Conservation (phyloP, 2,797 vertebrate species). For the Darevskia mixta region DNA sequence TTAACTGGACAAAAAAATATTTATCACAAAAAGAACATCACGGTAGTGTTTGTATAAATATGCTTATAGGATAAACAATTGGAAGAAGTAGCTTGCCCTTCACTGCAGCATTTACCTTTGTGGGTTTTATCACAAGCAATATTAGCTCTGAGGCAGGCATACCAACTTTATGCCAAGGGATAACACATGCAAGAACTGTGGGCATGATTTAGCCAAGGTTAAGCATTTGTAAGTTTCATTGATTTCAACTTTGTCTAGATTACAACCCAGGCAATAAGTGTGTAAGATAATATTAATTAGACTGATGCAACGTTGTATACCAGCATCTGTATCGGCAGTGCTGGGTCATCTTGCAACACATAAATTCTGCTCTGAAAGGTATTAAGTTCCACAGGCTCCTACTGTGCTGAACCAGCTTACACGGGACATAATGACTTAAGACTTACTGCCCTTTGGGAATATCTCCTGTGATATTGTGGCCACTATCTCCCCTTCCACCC, state of each 20-base stretch:
- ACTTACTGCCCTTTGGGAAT: neutral
- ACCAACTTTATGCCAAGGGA: neutral
- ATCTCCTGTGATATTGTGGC: neutral
- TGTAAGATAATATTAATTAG: neutral
- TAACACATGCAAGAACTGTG: neutral
- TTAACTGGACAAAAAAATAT: neutral
- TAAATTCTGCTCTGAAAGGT: neutral
- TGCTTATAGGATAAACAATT: neutral
- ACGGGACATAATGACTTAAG: neutral
- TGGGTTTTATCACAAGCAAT: neutral
- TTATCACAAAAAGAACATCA: neutral
- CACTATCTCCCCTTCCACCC: neutral
- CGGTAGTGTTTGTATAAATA: neutral
- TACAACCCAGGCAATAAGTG: neutral
- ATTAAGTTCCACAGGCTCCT: neutral
- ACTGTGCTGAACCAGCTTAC: neutral
- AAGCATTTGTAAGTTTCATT: neutral
- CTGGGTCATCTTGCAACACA: neutral
- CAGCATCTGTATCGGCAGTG: neutral
- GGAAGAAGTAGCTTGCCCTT: neutral
- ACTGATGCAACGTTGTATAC: neutral
- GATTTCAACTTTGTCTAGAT: neutral
- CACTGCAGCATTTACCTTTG: neutral
- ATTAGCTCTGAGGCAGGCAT: neutral
- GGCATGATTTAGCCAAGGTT: neutral